Conservation (phyloP, 2,113 vertebrate genomes). For the Mugil cephalus region DNA sequence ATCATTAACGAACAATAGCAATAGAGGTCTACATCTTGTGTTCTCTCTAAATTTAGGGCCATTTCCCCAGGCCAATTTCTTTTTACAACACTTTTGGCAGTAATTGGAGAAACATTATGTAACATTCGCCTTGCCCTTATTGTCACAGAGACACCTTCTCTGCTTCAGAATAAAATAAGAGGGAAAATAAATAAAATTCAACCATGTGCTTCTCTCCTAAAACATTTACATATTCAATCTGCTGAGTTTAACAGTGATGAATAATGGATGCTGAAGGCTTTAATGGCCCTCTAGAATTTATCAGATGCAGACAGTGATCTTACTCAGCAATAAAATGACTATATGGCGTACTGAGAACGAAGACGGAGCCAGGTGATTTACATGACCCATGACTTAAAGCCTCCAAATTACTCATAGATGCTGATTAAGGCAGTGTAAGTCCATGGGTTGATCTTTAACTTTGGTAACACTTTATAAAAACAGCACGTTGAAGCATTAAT, state of each 20-base stretch:
- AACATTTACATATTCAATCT: slow-evolving; percentile 7
- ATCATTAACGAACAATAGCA: slow-evolving; percentile 5
- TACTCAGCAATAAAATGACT: slow-evolving; percentile 62
- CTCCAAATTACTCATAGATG: slow-evolving; percentile 27
- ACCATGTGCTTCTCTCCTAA: neutral
- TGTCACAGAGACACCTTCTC: neutral
- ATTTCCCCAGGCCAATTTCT: fast-evolving
- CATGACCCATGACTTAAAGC: slow-evolving; percentile 28
- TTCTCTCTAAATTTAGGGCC: neutral
- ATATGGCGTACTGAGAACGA: neutral
- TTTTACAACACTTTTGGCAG: neutral
- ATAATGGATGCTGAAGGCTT: slow-evolving; percentile 43
- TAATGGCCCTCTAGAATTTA: slow-evolving; percentile 47
- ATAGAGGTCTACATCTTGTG: neutral
- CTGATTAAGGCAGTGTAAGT: neutral
- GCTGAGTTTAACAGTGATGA: slow-evolving; percentile 44
- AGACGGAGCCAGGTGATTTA: slow-evolving; percentile 34
- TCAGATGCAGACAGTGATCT: slow-evolving; percentile 40
- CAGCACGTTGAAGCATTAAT: too few species aligned
- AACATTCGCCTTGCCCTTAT: neutral
- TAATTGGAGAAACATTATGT: neutral
- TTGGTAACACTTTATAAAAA: neutral
- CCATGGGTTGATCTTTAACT: neutral
- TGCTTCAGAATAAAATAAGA: neutral
- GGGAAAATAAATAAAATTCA: too few species aligned